Base-by-base conservation (phyloP, 2,888 invertebrate genomes). In the Drosophila subquinaria region DNA sequence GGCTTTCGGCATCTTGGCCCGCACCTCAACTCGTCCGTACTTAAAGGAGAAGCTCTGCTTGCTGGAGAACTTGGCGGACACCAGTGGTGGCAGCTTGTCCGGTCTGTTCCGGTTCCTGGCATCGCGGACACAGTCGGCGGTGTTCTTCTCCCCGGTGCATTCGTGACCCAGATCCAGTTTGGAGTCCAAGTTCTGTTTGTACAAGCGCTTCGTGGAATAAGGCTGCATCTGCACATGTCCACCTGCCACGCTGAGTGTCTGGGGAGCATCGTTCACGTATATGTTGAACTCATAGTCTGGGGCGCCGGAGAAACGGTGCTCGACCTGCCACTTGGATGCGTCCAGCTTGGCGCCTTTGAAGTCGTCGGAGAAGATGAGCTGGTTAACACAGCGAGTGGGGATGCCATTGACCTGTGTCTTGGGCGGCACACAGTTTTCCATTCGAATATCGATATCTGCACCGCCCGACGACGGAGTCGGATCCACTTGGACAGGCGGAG, bases 1-100 rank as follows among this genome's bases (percentile, higher is more conserved):
- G 10, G 96, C 96, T 61, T 94, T 93, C 0, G 97, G 96, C 69
- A 97, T 90, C 91, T 95, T 96, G 0, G 97, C 97, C 23, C 94
- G 94, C 3, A 97, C 93, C 83, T 95, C 94, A 1, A 97, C 93
- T 45, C 93, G 94, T 11, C 97, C 97, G 84, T 96, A 96, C 10
- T 94, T 94, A 81, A 97, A 96, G 10, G 94, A 94, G 79, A 96
- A 95, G 38, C 94, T 93, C 9, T 73, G 64, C 88, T 94, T 95
- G 1, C 95, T 95, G 20, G 94, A 94, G 56, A 97, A 90, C 70
- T 94, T 94, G 0, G 95, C 95, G 0, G 96, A 95, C 38, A 94
- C 93, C 0, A 96, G 92, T 0, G 96, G 96, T 0, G 96, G 96
- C 36, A 96, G 86, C 56, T 95, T 95, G 36, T 89, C 85, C 0